Evolutionary conservation across 2,113 vertebrate species (phyloP).

Genomic region (Nicator chloris): DNA sequence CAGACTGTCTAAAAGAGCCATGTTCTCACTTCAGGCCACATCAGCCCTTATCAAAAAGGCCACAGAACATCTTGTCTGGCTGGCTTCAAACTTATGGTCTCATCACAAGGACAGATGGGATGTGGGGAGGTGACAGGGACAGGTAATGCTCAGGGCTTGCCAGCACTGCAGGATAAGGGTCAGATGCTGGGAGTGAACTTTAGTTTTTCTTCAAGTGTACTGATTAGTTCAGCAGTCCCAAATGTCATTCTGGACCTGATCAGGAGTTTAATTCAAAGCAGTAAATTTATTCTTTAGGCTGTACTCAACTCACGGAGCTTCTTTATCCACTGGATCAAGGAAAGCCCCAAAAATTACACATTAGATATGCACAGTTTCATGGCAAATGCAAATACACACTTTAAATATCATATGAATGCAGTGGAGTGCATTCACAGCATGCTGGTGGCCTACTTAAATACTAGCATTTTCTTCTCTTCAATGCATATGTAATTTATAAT

Average conservation of each 20-base stretch:
- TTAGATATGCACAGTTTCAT: neutral
- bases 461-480: neutral
- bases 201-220: neutral
- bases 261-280: neutral
- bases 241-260: neutral
- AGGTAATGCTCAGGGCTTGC: neutral
- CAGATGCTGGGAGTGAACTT: neutral
- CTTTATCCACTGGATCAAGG: neutral
- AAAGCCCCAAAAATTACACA: neutral
- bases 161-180: neutral
- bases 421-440: neutral
- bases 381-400: neutral
- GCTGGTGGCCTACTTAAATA: neutral
- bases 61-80: neutral
- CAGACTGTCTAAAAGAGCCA: neutral
- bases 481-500: neutral
- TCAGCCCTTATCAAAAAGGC: neutral
- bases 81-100: neutral
- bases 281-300: neutral
- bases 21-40: neutral
- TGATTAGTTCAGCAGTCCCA: neutral
- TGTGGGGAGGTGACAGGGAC: neutral
- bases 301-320: neutral
- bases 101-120: neutral
- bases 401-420: neutral